A percentile compares a stretch with the other conserved stretches of the same genome.
Evolutionary conservation across 1,140 invertebrate species (phyloP).

Genomic region (Ceratosolen fusciceps): DNA sequence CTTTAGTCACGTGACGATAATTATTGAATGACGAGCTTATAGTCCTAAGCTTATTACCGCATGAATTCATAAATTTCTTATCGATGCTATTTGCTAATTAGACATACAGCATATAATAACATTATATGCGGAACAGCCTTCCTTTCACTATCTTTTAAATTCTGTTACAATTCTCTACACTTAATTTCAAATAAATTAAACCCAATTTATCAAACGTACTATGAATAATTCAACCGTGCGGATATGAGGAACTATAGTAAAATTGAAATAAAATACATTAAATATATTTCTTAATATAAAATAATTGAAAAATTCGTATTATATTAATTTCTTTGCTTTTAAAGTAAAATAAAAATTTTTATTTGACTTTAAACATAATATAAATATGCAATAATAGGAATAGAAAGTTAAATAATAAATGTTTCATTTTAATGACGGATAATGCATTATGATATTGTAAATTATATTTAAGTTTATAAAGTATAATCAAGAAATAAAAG

Average conservation of each 20-base stretch:
- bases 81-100: too few relatives aligned
- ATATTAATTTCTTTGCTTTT: too few relatives aligned
- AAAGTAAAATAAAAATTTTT: too few relatives aligned
- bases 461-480: background rate
- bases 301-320: too few relatives aligned
- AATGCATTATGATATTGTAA: background rate
- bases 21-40: background rate
- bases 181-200: background rate
- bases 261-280: too few relatives aligned
- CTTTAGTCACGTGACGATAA: background rate
- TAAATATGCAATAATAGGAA: background rate
- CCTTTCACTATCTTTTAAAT: background rate
- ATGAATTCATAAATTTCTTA: too few relatives aligned
- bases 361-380: background rate
- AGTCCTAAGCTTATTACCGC: background rate
- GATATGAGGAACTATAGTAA: too few relatives aligned
- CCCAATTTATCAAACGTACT: too few relatives aligned
- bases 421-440: background rate
- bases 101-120: too few relatives aligned
- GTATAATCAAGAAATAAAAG: background rate
- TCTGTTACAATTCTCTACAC: background rate
- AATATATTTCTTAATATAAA: too few relatives aligned
- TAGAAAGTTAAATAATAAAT: background rate
- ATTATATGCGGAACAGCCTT: too few relatives aligned
- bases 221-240: too few relatives aligned